phyloP scores from a whole-genome alignment of 2,113 vertebrate species.

The Phylloscopus trochilus region DNA sequence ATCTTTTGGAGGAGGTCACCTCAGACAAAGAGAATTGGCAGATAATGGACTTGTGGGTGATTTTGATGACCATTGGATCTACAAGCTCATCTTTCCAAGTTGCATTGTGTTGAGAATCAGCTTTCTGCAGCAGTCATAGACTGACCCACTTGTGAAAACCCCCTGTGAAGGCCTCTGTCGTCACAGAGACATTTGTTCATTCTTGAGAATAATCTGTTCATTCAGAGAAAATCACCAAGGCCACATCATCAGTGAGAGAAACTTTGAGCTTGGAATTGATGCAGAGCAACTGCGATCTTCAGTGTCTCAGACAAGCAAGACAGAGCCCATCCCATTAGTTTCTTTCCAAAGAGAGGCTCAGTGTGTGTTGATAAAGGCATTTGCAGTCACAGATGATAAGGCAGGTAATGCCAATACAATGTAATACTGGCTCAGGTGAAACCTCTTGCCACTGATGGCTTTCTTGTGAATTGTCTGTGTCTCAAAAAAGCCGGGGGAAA shows the following conservation, averaged over 20 bases:
- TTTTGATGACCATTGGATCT: not conserved
- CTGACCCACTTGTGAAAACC: not conserved
- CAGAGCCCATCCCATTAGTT: not conserved
- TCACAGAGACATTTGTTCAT: not conserved
- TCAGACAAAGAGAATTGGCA: not conserved
- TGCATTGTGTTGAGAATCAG: not conserved
- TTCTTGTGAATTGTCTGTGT: not conserved
- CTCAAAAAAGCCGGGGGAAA: not conserved
- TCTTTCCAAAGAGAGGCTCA: not conserved
- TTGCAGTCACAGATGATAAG: not conserved
- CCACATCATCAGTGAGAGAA: not conserved
- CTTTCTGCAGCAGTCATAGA: not conserved
- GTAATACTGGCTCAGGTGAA: not conserved
- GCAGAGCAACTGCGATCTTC: not conserved
- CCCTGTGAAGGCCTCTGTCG: not conserved
- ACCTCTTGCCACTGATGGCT: not conserved
- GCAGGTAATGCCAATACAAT: not conserved
- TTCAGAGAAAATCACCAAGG: not conserved
- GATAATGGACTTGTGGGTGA: not conserved
- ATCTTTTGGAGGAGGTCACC: not conserved
- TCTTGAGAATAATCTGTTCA: not conserved
- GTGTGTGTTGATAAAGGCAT: not conserved
- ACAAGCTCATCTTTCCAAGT: not conserved
- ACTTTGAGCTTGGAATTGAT: not conserved
- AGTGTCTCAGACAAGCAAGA: not conserved